Evolutionary conservation across 1,140 invertebrate genomes (phyloP), one percentile per base, ranked within the genome.

Genomic region (Brachionus koreanus): DNA sequence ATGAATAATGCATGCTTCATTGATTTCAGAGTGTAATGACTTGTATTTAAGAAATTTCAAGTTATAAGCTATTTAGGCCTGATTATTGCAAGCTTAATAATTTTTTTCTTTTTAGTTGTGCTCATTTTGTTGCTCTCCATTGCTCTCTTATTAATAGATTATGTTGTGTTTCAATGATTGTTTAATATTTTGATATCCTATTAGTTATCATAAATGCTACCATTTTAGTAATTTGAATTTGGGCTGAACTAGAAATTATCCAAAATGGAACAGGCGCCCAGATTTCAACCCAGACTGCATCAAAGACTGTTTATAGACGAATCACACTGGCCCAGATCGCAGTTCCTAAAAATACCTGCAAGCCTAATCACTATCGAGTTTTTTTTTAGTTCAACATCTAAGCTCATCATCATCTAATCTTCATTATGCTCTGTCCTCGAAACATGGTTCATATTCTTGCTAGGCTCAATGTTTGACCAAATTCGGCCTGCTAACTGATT

Each of bases 1-100:
- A 74, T 43, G 69, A 74, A 74, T 74, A 43, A 46, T 35, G 43
- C 43, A 74, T 39, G 69, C 69, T 74, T 74, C 39, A 46, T 74
- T 74, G 69, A 74, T 46, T 74, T 29, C 10, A 74, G 69, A 74
- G 69, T 74, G 69, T 46, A 74, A 74, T 74, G 69, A 74, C 69
- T 74, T 74, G 25, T 37, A 69, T 37, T 29, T 37, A 37, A 7
- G 2, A 46, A 46, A 25, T 74, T 74, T 74, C 19, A 74, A 74
- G 69, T 74, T 74, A 74, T 74, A 74, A 46, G 39, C 69, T 74
- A 46, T 74, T 42, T 39, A 42, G 67, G 16, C 67, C 67, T 39
- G 69, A 46, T 46, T 74, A 13, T 46, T 74, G 43, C 23, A 29
- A 74, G 19, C 35, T 35, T 67, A 35, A 35, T 37, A 35, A 67